Conservation (phyloP, 2,888 invertebrate species). For the Amblyteles armatorius region DNA sequence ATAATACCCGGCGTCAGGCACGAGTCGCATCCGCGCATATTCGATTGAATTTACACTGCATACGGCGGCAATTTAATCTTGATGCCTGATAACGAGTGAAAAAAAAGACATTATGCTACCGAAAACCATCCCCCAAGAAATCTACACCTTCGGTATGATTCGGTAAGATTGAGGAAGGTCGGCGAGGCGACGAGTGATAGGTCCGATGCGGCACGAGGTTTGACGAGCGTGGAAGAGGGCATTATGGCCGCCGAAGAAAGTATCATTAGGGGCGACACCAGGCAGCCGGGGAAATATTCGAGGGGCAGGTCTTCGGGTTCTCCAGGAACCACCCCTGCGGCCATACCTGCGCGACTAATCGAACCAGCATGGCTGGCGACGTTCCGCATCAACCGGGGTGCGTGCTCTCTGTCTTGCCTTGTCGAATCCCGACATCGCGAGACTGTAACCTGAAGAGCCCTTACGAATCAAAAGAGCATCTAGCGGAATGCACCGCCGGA, state of each 20-base stretch:
- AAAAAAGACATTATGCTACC: conserved; percentile 7
- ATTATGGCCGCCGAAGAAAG: conserved; percentile 73
- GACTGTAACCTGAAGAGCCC: conserved; percentile 30
- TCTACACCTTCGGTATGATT: background rate
- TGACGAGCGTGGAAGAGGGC: conserved; percentile 5
- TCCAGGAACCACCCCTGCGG: conserved; percentile 83
- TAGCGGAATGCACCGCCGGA: conserved; percentile 73
- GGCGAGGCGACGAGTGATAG: background rate
- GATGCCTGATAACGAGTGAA: background rate
- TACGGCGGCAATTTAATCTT: conserved; percentile 27
- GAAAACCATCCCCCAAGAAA: background rate
- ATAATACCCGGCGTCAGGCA: conserved; percentile 50
- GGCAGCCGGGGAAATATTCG: conserved; percentile 55
- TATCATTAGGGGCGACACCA: conserved; percentile 60
- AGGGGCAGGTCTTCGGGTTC: conserved; percentile 79
- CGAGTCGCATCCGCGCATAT: conserved; percentile 49
- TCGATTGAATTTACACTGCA: conserved; percentile 49
- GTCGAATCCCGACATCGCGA: conserved; percentile 57
- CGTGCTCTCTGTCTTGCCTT: conserved; percentile 24
- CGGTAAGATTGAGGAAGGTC: background rate
- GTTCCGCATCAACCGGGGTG: conserved; percentile 41
- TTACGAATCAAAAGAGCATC: conserved; percentile 72
- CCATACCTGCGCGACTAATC: conserved; percentile 77
- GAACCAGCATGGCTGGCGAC: conserved; percentile 79
- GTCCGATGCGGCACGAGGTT: conserved; percentile 13